Evolutionary conservation across 2,797 vertebrate species (phyloP).

Genomic region (Poeciliopsis presidionis): DNA sequence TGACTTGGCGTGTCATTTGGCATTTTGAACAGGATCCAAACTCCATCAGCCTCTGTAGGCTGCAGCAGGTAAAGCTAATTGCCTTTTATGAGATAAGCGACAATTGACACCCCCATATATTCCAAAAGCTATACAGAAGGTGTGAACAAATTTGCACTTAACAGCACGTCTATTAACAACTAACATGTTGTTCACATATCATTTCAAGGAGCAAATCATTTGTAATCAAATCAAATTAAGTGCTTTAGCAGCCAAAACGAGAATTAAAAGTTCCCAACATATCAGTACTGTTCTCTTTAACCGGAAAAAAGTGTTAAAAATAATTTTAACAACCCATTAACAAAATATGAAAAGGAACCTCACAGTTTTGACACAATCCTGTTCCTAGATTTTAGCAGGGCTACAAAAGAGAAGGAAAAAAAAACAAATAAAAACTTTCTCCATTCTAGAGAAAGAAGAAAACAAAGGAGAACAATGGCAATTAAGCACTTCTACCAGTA

Average conservation of each 20-base stretch:
- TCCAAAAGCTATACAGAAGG: neutral
- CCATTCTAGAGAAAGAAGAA: slow-evolving; percentile 37
- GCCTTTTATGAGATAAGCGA: neutral
- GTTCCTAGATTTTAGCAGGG: slow-evolving; percentile 5
- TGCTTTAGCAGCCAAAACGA: neutral
- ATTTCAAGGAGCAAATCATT: neutral
- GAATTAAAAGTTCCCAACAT: neutral
- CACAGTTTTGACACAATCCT: slow-evolving; percentile 4
- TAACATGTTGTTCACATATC: neutral
- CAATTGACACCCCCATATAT: neutral
- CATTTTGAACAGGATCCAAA: slow-evolving; percentile 1
- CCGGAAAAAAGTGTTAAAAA: neutral
- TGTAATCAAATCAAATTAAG: neutral
- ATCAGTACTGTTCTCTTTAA: neutral
- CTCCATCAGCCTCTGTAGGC: neutral
- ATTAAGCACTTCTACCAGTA: slow-evolving; percentile 60
- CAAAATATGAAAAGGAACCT: neutral
- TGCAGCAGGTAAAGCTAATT: neutral
- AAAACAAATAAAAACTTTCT: slow-evolving; percentile 18
- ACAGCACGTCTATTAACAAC: neutral
- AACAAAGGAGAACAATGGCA: slow-evolving; percentile 39
- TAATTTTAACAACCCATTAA: neutral
- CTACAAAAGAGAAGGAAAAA: neutral
- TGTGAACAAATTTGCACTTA: neutral
- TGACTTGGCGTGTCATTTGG: neutral